These are phyloP conservation scores for Girardia tigrina DNA, from an alignment of 2,888 invertebrate species.

Conservation along the genomic window DNA sequence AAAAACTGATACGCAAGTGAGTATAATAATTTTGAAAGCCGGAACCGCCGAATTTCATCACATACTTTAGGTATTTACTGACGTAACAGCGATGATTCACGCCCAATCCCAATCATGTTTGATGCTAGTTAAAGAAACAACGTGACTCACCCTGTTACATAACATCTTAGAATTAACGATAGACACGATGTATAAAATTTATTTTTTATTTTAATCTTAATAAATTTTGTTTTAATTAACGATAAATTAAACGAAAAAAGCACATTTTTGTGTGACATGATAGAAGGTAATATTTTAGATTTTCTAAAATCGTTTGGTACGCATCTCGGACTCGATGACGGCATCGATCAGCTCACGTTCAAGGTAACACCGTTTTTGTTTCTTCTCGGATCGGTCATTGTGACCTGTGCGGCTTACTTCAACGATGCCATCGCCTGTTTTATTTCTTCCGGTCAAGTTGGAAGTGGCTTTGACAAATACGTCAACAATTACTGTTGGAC, in stretches of 20 bases:
- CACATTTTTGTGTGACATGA: constrained; percentile 18
- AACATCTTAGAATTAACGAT: background rate
- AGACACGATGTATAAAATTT: background rate
- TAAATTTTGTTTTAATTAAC: too few species aligned
- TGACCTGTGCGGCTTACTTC: background rate
- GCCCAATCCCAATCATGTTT: background rate
- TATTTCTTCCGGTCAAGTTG: background rate
- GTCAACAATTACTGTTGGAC: constrained; percentile 31
- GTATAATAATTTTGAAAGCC: too few species aligned
- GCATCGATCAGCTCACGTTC: background rate
- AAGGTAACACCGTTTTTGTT: background rate
- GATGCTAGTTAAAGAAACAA: constrained; percentile 13
- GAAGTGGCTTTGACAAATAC: background rate
- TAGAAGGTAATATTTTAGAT: constrained; percentile 3
- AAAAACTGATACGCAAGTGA: too few species aligned
- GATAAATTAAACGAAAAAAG: too few species aligned
- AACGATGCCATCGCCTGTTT: background rate
- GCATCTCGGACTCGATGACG: background rate
- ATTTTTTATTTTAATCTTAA: too few species aligned
- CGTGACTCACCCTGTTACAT: constrained; percentile 4
- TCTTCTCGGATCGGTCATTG: constrained; percentile 4
- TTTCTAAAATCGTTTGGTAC: background rate
- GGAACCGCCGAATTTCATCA: too few species aligned
- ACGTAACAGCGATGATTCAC: constrained; percentile 11
- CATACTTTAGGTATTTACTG: too few species aligned